Evolutionary conservation across 2,888 invertebrate species (phyloP).

Genomic region (Eristalinus aeneus): DNA sequence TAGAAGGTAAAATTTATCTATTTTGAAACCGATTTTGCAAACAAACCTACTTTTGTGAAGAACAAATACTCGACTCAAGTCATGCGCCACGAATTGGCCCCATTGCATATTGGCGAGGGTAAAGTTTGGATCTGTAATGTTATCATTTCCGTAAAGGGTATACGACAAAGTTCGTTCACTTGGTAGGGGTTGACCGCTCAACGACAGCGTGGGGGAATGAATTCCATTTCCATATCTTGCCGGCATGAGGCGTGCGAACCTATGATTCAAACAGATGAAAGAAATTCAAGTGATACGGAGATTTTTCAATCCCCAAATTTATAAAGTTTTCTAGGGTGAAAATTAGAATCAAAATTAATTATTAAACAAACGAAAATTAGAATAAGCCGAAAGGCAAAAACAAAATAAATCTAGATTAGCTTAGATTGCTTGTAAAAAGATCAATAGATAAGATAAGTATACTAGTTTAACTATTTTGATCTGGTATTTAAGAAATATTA

Average conservation of each 20-base stretch:
- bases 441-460: too few relatives aligned
- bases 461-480: too few relatives aligned
- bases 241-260: constrained; percentile 80
- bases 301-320: too few relatives aligned
- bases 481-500: too few relatives aligned
- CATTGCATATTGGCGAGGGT: constrained; percentile 87
- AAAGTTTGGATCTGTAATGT: constrained; percentile 87
- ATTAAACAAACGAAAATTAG: too few relatives aligned
- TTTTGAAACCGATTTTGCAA: too few relatives aligned
- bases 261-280: constrained; percentile 31
- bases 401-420: too few relatives aligned
- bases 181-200: constrained; percentile 86
- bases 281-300: neutral
- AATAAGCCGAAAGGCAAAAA: too few relatives aligned
- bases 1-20: too few relatives aligned
- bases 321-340: too few relatives aligned
- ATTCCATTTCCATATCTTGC: constrained; percentile 82
- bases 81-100: constrained; percentile 84
- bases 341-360: too few relatives aligned
- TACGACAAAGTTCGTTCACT: constrained; percentile 86
- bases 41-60: constrained; percentile 87
- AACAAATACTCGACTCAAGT: constrained; percentile 81
- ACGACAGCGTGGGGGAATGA: constrained; percentile 84
- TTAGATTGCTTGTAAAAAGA: too few relatives aligned
- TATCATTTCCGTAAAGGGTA: constrained; percentile 86